phyloP scores from a whole-genome alignment of 92 coral and sea anemone genomes.

The Zoanthus gigantus region DNA sequence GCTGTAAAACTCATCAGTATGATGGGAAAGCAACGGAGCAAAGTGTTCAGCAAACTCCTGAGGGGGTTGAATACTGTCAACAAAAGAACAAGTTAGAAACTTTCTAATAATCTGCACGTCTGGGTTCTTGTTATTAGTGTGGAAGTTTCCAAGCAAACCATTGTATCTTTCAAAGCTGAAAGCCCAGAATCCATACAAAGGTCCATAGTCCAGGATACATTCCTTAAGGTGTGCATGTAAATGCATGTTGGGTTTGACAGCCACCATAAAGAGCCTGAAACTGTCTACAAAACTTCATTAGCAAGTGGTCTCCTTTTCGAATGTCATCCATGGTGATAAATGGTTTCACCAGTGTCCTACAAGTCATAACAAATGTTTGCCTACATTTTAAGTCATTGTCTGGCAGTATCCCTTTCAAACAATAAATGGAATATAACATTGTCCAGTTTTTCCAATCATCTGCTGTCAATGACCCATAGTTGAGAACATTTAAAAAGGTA shows the following conservation, averaged over 20 bases:
- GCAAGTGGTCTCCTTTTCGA: background rate
- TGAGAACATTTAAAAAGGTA: constrained; percentile 46
- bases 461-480: constrained; percentile 52
- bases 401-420: constrained; percentile 42
- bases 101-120: background rate
- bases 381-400: constrained; percentile 43
- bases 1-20: too few species aligned
- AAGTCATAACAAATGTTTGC: constrained; percentile 54
- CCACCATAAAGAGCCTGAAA: background rate
- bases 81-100: background rate
- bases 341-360: constrained; percentile 14
- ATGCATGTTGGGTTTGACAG: background rate
- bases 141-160: background rate
- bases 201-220: background rate
- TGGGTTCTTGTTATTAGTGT: background rate
- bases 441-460: constrained; percentile 66
- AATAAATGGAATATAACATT: constrained; percentile 38
- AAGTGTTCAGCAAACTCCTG: too few species aligned
- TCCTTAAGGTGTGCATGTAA: background rate
- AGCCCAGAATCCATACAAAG: background rate
- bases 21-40: too few species aligned
- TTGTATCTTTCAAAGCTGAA: background rate
- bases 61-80: background rate
- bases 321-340: background rate
- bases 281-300: background rate